Evolutionary conservation across 64 coral and sea anemone genomes (phyloP), one percentile per base, ranked within the genome.

Genomic region (Dendronephthya gigantea): DNA sequence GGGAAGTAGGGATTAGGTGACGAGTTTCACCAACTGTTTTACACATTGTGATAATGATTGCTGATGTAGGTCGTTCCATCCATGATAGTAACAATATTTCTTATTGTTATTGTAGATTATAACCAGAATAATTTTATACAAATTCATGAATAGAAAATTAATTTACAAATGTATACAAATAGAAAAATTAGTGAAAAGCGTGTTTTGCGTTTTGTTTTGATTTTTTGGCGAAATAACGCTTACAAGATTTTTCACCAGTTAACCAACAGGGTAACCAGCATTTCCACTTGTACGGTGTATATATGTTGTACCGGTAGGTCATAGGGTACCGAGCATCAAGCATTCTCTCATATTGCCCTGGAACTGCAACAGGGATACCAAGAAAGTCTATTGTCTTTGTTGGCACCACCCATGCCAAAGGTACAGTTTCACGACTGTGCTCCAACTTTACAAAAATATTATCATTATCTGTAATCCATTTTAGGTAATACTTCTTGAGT

Each of bases 271-370:
- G 94, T 14, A 92, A 79, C 88, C 89, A 96, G 39, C 94, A 96
- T 76, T 96, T 96, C 94, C 94, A 96, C 32, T 96, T 96, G 37
- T 92, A 96, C 4, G 94, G 94, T 49, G 84, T 87, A 30, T 90
- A 70, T 22, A 88, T 76, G 43, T 90, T 35, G 15, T 35, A 55
- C 45, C 82, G 39, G 59, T 90, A 96, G 8, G 88, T 96, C 17
- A 82, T 88, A 16, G 91, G 94, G 62, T 96, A 96, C 34, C 91
- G 89, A 22, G 90, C 83, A 0, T 40, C 40, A 10, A 96, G 79
- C 30, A 90, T 23, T 47, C 50, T 47, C 12, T 92, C 83, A 2
- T 88, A 86, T 2, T 74, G 33, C 68, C 86, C 90, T 4, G 94
- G 94, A 32, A 96, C 56, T 23, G 85, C 17, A 6, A 96, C 85